phyloP scores from a whole-genome alignment of 2,113 vertebrate genomes.

The Tiliqua scincoides region DNA sequence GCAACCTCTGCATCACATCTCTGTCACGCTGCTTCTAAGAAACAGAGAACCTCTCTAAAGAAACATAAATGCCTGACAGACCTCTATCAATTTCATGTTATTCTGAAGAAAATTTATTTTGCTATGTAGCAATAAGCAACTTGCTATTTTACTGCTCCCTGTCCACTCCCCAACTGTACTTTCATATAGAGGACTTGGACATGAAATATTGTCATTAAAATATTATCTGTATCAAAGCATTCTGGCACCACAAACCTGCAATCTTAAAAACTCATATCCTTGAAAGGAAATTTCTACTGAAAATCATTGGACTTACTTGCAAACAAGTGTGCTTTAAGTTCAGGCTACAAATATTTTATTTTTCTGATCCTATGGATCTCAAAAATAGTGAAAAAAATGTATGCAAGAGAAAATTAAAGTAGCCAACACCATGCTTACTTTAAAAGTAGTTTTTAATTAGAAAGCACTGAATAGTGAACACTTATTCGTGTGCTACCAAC shows the following conservation, averaged over 20 bases:
- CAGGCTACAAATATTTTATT: background rate
- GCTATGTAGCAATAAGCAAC: fast-evolving
- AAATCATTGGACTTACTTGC: background rate
- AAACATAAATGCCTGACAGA: slow-evolving; percentile 57
- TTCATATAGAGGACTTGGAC: background rate
- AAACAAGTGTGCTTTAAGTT: background rate
- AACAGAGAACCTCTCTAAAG: slow-evolving; percentile 46
- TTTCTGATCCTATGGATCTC: too few relatives aligned
- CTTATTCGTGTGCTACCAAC: too few relatives aligned
- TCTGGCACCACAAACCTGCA: too few relatives aligned
- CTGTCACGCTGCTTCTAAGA: slow-evolving; percentile 66
- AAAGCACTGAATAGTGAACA: too few relatives aligned
- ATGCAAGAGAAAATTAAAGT: too few relatives aligned
- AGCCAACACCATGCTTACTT: too few relatives aligned
- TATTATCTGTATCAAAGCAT: background rate
- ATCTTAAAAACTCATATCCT: too few relatives aligned
- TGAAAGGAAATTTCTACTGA: too few relatives aligned
- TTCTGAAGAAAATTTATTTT: slow-evolving; percentile 42
- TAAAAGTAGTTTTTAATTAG: too few relatives aligned
- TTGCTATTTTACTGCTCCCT: background rate
- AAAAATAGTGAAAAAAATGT: too few relatives aligned
- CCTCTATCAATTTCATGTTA: slow-evolving; percentile 34
- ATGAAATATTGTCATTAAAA: background rate
- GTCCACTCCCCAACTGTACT: too few relatives aligned
- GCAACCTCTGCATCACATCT: slow-evolving; percentile 62